These are phyloP conservation scores for Enteromius trimaculatus DNA, from an alignment of 2,797 vertebrate species.

Conservation along the genomic window DNA sequence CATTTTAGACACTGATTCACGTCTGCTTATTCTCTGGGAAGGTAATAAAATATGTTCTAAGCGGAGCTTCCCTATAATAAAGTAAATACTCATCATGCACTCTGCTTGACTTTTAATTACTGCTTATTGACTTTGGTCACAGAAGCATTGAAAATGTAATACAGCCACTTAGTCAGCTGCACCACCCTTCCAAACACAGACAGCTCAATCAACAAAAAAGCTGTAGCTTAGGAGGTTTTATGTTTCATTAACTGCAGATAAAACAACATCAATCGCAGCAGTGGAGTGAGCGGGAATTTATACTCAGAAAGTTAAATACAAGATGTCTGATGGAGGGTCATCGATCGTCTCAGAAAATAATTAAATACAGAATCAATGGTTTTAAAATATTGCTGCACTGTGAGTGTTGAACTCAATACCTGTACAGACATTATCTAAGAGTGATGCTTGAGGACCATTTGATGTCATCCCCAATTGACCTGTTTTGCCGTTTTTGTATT, in stretches of 20 bases:
- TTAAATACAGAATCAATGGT: neutral
- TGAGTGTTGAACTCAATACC: neutral
- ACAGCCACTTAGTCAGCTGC: constrained; percentile 33
- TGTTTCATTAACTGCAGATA: constrained; percentile 41
- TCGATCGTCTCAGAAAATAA: neutral
- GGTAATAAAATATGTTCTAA: neutral
- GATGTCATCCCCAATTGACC: neutral
- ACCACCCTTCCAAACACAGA: constrained; percentile 26
- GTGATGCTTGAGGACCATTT: neutral
- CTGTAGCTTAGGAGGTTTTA: constrained; percentile 7
- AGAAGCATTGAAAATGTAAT: constrained; percentile 31
- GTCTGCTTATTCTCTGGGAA: neutral
- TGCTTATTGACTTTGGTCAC: constrained; percentile 47
- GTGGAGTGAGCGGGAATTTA: constrained; percentile 6
- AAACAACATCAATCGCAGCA: neutral
- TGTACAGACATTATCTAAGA: neutral
- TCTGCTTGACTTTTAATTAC: constrained; percentile 23
- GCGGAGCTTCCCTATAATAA: neutral
- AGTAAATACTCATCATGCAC: constrained; percentile 22
- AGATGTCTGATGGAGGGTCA: constrained; percentile 4
- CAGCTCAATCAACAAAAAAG: constrained; percentile 21
- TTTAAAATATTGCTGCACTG: neutral
- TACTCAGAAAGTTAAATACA: neutral
- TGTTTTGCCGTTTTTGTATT: neutral
- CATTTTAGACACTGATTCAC: neutral